A percentile compares a stretch with the other conserved stretches of the same genome.
These are phyloP conservation scores for Struthio camelus DNA, from an alignment of 2,113 vertebrate genomes.

Conservation along the genomic window DNA sequence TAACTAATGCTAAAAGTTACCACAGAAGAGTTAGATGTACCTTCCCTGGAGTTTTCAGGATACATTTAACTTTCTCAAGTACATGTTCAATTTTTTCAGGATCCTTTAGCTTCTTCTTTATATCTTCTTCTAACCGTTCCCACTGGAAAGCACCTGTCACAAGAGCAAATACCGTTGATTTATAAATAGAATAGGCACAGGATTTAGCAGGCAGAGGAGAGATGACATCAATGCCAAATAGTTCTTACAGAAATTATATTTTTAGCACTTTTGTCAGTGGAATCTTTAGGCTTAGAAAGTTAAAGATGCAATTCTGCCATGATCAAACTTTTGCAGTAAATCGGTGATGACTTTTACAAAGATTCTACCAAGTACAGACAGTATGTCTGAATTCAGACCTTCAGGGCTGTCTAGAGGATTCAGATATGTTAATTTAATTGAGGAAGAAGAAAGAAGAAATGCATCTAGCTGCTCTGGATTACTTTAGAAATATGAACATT, in stretches of 20 bases:
- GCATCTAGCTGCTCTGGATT: neutral
- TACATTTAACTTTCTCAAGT: conserved; percentile 89
- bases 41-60: conserved; percentile 80
- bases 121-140: conserved; percentile 89
- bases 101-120: conserved; percentile 90
- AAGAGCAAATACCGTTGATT: neutral
- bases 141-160: conserved; percentile 90
- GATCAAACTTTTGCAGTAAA: neutral
- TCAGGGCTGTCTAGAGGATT: neutral
- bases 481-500: neutral
- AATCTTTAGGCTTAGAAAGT: neutral
- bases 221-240: accelerated
- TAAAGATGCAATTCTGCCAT: neutral
- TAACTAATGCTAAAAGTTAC: neutral
- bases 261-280: neutral
- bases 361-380: neutral
- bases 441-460: neutral
- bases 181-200: neutral
- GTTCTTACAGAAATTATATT: neutral
- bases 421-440: neutral
- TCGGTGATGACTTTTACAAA: neutral
- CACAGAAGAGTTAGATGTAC: conserved; percentile 43
- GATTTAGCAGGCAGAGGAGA: neutral
- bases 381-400: neutral
- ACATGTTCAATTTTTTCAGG: conserved; percentile 84